Base-by-base conservation (phyloP, 1,140 invertebrate species). In the Gonioctena quinquepunctata region DNA sequence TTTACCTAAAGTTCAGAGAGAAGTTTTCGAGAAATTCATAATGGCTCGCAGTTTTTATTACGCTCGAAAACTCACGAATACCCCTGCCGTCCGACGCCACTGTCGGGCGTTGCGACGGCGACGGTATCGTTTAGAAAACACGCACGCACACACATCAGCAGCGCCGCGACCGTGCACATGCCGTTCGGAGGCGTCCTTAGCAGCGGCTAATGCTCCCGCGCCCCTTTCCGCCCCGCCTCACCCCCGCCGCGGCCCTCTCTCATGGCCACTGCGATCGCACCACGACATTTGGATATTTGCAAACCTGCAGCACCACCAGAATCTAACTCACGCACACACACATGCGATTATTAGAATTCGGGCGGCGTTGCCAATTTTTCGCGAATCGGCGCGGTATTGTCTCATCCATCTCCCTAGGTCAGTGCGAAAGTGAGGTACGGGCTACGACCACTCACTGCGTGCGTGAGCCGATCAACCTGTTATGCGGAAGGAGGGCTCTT, bases 161-260 rank as follows among this genome's bases (percentile, higher is more conserved):
- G 68, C 66, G 27, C 62, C 25, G 71, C 61, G 19, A 7, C 61
- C 68, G 67, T 73, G 72, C 74, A 75, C 78, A 72, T 69, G 71
- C 70, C 73, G 33, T n/a, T 76, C 63, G 64, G 69, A 64, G 69
- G 70, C 77, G 78, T 78, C 78, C 78, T 79, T 79, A 79, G 75
- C 71, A 69, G 73, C 78, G 78, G 78, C 78, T 79, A 79, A 79
- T 79, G 78, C 78, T 73, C 78, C 75, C 69, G 54, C 25, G 22
- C 49, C 64, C 66, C 63, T 3, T 28, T 68, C 54, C 5, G 19
- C 52, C 69, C 71, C 68, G 50, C 62, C 66, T 28, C 63, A 19
- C 69, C 72, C 66, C 70, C 33, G 33, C 33, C 11, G 19, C 22
- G 52, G 50, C 67, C 68, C 54, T 28, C 50, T 68, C 69, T 76